A percentile compares a stretch with the other conserved stretches of the same genome.
phyloP scores from a whole-genome alignment of 2,888 invertebrate species.

The Microplitis manilae region DNA sequence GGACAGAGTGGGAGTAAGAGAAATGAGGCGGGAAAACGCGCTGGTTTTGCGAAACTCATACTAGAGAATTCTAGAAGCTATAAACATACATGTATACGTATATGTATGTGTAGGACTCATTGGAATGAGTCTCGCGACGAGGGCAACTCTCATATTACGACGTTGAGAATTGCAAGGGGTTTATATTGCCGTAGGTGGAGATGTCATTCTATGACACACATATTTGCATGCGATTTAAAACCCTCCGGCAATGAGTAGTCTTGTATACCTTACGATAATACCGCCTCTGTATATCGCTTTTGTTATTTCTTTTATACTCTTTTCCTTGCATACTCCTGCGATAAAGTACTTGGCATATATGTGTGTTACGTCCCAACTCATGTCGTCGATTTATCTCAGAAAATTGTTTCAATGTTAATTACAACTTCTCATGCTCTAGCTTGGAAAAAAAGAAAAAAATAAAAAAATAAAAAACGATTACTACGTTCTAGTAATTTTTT shows the following conservation, averaged over 20 bases:
- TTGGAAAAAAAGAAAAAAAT: no score
- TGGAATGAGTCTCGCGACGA: neutral
- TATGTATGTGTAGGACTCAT: neutral
- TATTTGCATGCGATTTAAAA: slow-evolving; percentile 53
- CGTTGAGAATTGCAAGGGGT: slow-evolving; percentile 50
- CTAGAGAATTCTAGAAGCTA: neutral
- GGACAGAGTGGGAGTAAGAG: neutral
- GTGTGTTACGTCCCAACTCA: neutral
- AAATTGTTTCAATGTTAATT: neutral
- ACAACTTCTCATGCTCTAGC: neutral
- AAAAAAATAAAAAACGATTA: no score
- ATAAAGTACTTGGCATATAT: neutral
- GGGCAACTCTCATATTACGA: slow-evolving; percentile 21
- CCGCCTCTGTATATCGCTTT: neutral
- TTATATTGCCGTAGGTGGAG: slow-evolving; percentile 45
- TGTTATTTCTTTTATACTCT: slow-evolving; percentile 4
- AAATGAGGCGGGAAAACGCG: slow-evolving; percentile 1
- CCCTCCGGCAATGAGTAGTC: slow-evolving; percentile 10
- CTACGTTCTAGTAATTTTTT: no score
- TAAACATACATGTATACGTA: neutral
- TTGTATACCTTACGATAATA: slow-evolving; percentile 16
- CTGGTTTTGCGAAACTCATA: slow-evolving; percentile 20
- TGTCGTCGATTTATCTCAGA: neutral
- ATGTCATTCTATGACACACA: slow-evolving; percentile 55
- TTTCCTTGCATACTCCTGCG: neutral